These are phyloP conservation scores for Garra rufa DNA, from an alignment of 2,113 vertebrate genomes.

Conservation along the genomic window DNA sequence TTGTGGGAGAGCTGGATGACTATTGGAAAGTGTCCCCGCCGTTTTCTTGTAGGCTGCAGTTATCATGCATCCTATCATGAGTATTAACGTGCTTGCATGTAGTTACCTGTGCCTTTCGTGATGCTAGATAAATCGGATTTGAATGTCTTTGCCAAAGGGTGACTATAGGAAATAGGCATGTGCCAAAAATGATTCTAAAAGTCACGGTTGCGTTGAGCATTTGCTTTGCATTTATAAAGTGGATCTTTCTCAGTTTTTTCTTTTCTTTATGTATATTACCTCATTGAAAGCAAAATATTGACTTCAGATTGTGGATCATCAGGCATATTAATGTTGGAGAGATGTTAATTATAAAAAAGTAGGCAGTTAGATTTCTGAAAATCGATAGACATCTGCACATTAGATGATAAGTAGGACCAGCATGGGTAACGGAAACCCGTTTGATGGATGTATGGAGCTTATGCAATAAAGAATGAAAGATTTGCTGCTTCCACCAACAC, in stretches of 20 bases:
- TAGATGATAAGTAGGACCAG: background rate
- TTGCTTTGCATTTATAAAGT: background rate
- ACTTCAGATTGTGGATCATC: slow-evolving; percentile 3
- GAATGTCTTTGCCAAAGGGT: slow-evolving; percentile 53
- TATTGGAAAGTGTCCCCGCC: background rate
- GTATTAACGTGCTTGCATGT: slow-evolving; percentile 31
- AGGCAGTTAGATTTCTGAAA: background rate
- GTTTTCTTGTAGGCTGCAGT: slow-evolving; percentile 36
- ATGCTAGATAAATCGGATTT: slow-evolving; percentile 13
- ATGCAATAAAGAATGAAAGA: slow-evolving; percentile 61
- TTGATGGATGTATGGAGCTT: slow-evolving; percentile 24
- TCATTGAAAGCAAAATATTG: background rate
- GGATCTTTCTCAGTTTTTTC: background rate
- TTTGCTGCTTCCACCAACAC: slow-evolving; percentile 42
- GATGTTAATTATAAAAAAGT: background rate
- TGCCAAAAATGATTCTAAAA: slow-evolving; percentile 51
- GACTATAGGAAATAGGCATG: slow-evolving; percentile 35
- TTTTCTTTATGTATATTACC: slow-evolving; percentile 16
- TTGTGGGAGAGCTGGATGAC: background rate
- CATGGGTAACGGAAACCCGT: background rate
- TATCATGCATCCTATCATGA: slow-evolving; percentile 19
- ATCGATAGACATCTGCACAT: background rate
- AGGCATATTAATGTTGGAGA: slow-evolving; percentile 21
- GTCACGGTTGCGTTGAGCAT: slow-evolving; percentile 4
- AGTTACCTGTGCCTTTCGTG: slow-evolving; percentile 38